Evolutionary conservation across 64 coral and sea anemone genomes (phyloP), one percentile per base, ranked within the genome.

Genomic region (Catalaphyllia jardinei): DNA sequence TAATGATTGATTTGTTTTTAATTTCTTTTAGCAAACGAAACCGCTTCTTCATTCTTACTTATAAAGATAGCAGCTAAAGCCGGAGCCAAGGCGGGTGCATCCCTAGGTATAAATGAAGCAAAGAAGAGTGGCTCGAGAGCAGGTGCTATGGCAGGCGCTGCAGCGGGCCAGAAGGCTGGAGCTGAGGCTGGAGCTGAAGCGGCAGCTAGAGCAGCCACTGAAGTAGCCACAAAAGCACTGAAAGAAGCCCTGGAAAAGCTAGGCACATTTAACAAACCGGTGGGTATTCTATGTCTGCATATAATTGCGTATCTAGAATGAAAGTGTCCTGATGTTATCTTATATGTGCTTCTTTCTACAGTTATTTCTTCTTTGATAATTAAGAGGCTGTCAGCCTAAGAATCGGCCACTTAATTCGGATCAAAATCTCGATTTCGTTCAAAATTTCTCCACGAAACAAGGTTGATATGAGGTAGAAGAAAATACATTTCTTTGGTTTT

Each of bases 21-120:
- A n/a, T n/a, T 46, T 85, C 1, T 31, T 8, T 10, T 3, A 85
- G 81, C 20, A 17, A 71, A 85, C 63, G 20, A 85, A 10, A 85
- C 20, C n/a, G 63, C 81, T 28, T 15, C 81, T 17, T 42, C 65
- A 17, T 51, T 20, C 8, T 64, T 52, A 4, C 81, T 85, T 16
- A 17, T 92, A 17, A 92, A 35, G 59, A 67, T 92, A 78, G 90
- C 90, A 71, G 90, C 90, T 20, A 87, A 92, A 61, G 90, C 90
- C 15, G 90, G 90, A 11, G 90, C 90, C 10, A 84, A 59, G 50
- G 90, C 90, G 18, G 90, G 90, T 42, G 90, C 90, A n/a, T 67
- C 55, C 16, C 33, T 92, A 11, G 90, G 90, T 9, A 1, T 79
- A 27, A 72, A 65, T 29, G 74, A 92, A 92, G 90, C 90, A 16